These are phyloP conservation scores for Thamnophis sirtalis DNA, from an alignment of 2,113 vertebrate genomes.

Conservation along the genomic window DNA sequence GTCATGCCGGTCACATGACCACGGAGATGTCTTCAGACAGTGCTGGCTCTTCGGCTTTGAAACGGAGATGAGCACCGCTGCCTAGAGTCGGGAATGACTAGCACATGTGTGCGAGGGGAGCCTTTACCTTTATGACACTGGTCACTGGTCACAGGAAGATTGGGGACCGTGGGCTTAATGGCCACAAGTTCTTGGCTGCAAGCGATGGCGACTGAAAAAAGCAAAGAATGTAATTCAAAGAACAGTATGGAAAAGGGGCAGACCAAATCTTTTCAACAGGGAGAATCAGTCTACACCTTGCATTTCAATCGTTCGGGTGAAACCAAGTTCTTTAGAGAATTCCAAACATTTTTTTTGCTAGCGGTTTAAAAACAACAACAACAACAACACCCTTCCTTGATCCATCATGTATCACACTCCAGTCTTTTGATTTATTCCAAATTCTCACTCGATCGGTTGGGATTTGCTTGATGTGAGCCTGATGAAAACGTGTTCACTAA, in stretches of 20 bases:
- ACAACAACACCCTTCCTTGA: no score
- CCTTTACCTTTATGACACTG: neutral
- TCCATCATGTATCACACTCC: no score
- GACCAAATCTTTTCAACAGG: neutral
- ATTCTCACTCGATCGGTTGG: neutral
- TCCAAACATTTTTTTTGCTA: neutral
- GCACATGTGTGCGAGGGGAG: no score
- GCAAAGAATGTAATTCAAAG: neutral
- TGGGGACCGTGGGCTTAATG: neutral
- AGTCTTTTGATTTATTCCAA: neutral
- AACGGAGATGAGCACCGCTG: no score
- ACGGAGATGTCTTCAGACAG: no score
- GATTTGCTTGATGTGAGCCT: neutral
- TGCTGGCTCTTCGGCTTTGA: no score
- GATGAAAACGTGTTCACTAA: neutral
- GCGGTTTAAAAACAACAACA: no score
- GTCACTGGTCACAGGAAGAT: neutral
- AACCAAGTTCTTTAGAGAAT: neutral
- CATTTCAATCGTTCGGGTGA: neutral
- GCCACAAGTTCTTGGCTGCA: neutral
- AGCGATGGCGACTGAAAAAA: neutral
- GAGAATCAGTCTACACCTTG: neutral
- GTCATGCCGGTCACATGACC: no score
- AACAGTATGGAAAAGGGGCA: neutral
- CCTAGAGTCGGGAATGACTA: no score